phyloP scores from a whole-genome alignment of 2,797 vertebrate genomes.

The Eleutherodactylus coqui region DNA sequence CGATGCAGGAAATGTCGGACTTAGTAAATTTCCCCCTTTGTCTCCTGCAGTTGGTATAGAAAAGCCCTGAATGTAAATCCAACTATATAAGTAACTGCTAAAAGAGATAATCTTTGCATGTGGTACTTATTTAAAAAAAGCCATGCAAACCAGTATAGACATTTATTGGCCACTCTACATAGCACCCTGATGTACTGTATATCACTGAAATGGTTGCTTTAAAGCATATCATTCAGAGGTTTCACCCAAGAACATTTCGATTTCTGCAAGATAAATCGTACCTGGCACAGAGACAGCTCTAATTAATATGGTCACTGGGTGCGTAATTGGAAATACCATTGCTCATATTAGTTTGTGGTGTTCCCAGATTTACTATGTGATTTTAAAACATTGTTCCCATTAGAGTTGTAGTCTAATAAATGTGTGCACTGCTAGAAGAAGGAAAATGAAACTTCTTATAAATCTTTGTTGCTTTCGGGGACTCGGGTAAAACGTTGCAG shows the following conservation, averaged over 20 bases:
- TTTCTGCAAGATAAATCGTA: conserved; percentile 62
- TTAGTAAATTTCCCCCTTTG: too few relatives aligned
- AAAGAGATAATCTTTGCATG: not conserved
- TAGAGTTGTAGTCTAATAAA: conserved; percentile 54
- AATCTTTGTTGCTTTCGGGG: conserved; percentile 45
- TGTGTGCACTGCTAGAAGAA: not conserved
- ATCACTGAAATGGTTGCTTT: conserved; percentile 1
- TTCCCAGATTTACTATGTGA: conserved; percentile 42
- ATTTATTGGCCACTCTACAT: not conserved
- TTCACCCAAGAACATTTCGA: not conserved
- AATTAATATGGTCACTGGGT: conserved; percentile 33
- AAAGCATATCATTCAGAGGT: not conserved
- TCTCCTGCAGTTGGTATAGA: not conserved
- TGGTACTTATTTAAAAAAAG: not conserved
- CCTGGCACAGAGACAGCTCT: conserved; percentile 33
- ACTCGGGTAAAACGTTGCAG: conserved; percentile 51
- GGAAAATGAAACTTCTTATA: conserved; percentile 54
- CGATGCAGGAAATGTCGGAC: too few relatives aligned
- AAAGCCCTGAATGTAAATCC: not conserved
- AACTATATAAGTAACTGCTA: not conserved
- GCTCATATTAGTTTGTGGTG: not conserved
- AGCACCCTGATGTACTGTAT: conserved; percentile 16
- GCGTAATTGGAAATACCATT: conserved; percentile 8
- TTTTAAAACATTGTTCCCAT: conserved; percentile 42
- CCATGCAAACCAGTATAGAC: not conserved